Evolutionary conservation across 2,797 vertebrate genomes (phyloP).

Genomic region (Argyrosomus regius): DNA sequence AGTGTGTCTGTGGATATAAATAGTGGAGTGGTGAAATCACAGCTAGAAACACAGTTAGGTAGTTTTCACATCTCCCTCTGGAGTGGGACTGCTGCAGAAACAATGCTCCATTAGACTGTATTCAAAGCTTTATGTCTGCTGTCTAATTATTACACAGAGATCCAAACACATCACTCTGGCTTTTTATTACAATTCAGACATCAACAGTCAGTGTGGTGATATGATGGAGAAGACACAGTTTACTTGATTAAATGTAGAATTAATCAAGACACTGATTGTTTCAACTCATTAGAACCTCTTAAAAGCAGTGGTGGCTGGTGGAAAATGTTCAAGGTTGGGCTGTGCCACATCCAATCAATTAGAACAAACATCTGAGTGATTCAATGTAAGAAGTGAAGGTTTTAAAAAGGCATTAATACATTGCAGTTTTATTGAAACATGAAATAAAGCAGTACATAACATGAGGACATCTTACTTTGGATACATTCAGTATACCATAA

Average conservation of each 20-base stretch:
- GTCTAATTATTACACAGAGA: constrained; percentile 23
- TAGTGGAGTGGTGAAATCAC: constrained; percentile 61
- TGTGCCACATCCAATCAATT: too few species aligned
- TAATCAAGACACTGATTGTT: not conserved
- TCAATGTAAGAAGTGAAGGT: too few species aligned
- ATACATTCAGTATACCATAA: too few species aligned
- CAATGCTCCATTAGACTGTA: not conserved
- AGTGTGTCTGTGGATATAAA: constrained; percentile 68
- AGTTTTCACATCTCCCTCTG: constrained; percentile 47
- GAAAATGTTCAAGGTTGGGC: too few species aligned
- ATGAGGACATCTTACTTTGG: too few species aligned
- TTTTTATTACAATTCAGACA: not conserved
- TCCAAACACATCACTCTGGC: not conserved
- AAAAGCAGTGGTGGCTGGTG: too few species aligned
- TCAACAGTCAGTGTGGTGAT: not conserved
- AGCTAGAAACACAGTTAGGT: constrained; percentile 47
- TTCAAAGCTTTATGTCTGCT: constrained; percentile 9
- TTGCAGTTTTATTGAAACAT: too few species aligned
- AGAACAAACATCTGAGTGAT: too few species aligned
- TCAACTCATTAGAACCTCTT: not conserved
- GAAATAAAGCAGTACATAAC: too few species aligned
- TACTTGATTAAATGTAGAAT: not conserved
- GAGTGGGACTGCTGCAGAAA: constrained; percentile 43
- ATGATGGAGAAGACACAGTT: not conserved
- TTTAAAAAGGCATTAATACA: too few species aligned